Conservation (phyloP, 2,113 vertebrate species). For the Neomonachus schauinslandi region DNA sequence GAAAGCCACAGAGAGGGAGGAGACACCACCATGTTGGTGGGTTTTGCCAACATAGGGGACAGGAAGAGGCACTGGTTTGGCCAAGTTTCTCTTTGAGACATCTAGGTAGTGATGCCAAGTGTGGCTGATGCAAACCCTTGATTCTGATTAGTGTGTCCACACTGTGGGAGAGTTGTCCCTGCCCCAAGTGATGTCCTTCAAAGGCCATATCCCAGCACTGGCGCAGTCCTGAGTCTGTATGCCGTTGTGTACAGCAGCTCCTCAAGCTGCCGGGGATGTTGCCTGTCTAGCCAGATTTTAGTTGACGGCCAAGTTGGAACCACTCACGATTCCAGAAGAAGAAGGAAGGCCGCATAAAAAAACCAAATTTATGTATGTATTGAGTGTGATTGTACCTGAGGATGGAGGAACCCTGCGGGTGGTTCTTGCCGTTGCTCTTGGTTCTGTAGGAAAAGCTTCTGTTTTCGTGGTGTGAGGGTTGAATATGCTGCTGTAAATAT, state of each 20-base stretch:
- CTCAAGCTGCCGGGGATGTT: neutral
- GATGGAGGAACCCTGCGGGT: neutral
- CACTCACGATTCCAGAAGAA: neutral
- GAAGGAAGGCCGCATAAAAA: neutral
- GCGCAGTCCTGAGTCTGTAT: neutral
- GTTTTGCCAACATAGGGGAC: neutral
- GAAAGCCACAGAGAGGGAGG: neutral
- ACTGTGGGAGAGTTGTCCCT: neutral
- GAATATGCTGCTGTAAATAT: fast-evolving
- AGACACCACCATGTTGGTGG: no score
- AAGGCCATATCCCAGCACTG: neutral
- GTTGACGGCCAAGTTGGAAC: neutral
- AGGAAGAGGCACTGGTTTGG: neutral
- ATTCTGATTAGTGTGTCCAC: neutral
- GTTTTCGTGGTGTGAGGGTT: neutral
- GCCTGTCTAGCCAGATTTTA: neutral
- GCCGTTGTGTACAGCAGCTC: neutral
- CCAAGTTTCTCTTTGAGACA: neutral
- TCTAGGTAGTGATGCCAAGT: neutral
- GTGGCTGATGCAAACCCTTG: neutral
- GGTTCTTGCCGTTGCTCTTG: neutral
- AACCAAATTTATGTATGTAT: fast-evolving
- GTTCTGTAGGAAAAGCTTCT: neutral
- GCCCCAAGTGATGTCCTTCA: neutral
- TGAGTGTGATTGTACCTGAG: neutral